A percentile compares a stretch with the other conserved stretches of the same genome.
Conservation (phyloP, 2,797 vertebrate genomes). For the Microctenopoma steveboyesi region DNA sequence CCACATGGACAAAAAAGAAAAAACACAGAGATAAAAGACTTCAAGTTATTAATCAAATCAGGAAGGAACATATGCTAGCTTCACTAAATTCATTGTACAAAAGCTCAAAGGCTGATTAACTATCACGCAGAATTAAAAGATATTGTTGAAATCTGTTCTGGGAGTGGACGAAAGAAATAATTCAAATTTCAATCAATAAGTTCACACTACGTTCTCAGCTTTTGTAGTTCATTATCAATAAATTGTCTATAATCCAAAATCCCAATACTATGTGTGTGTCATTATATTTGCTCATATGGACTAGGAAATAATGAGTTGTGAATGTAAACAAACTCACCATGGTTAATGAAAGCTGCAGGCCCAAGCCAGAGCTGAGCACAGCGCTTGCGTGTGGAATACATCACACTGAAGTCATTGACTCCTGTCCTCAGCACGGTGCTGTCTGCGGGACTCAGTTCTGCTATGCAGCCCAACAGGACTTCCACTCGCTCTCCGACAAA, state of each 20-base stretch:
- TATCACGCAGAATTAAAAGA: constrained; percentile 27
- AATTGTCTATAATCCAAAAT: too few species aligned
- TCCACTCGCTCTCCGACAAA: constrained; percentile 90
- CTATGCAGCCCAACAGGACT: constrained; percentile 91
- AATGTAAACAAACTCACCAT: constrained; percentile 81
- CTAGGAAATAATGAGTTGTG: constrained; percentile 12
- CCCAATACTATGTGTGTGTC: too few species aligned
- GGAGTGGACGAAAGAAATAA: constrained; percentile 13
- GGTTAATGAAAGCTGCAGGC: constrained; percentile 95
- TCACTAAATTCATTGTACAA: constrained; percentile 22
- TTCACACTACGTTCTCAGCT: neutral
- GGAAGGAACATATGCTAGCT: neutral
- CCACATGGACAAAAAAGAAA: constrained; percentile 22
- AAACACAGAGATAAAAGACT: constrained; percentile 25
- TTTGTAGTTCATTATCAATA: too few species aligned
- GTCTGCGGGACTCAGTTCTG: constrained; percentile 89
- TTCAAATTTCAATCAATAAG: constrained; percentile 9
- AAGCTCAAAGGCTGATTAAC: constrained; percentile 45
- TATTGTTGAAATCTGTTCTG: constrained; percentile 19
- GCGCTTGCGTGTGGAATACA: constrained; percentile 94
- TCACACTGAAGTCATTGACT: constrained; percentile 95
- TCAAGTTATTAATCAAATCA: constrained; percentile 36
- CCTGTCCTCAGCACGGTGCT: constrained; percentile 88
- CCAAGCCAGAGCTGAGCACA: constrained; percentile 94
- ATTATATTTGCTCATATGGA: neutral